These are phyloP conservation scores for Phyllotis vaccarum DNA, from an alignment of 2,797 vertebrate species.

Conservation along the genomic window DNA sequence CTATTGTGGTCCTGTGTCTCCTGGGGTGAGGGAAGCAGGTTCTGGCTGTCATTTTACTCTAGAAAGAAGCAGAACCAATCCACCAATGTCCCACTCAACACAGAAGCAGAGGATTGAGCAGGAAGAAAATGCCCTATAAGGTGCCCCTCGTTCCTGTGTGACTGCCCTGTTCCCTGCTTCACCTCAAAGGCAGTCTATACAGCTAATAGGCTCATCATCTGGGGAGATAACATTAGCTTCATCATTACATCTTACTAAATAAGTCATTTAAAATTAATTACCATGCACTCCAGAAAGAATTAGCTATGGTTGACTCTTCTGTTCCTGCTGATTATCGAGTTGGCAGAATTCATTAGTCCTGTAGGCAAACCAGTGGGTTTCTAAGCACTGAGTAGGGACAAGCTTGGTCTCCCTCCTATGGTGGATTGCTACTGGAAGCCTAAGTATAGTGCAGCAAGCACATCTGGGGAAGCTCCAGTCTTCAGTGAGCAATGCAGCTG, in stretches of 20 bases:
- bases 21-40: background rate
- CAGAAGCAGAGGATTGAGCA: background rate
- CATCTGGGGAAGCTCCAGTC: no score
- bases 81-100: background rate
- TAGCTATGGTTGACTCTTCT: conserved; percentile 67
- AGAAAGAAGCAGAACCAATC: background rate
- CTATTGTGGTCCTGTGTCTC: background rate
- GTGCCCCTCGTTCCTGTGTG: accelerated
- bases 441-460: accelerated
- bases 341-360: conserved; percentile 62
- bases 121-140: background rate
- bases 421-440: background rate
- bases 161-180: conserved; percentile 26
- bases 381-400: background rate
- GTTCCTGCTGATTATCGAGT: conserved; percentile 65
- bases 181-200: conserved; percentile 48
- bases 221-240: conserved; percentile 67
- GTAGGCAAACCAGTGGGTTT: conserved; percentile 48
- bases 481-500: background rate
- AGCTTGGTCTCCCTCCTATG: background rate
- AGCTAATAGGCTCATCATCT: conserved; percentile 74
- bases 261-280: conserved; percentile 83
- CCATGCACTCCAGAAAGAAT: conserved; percentile 66
- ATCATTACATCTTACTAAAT: conserved; percentile 76
- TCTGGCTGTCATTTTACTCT: background rate